A percentile compares a stretch with the other conserved stretches of the same genome.
Conservation (phyloP, 2,888 invertebrate species). For the Danaus chrysippus region DNA sequence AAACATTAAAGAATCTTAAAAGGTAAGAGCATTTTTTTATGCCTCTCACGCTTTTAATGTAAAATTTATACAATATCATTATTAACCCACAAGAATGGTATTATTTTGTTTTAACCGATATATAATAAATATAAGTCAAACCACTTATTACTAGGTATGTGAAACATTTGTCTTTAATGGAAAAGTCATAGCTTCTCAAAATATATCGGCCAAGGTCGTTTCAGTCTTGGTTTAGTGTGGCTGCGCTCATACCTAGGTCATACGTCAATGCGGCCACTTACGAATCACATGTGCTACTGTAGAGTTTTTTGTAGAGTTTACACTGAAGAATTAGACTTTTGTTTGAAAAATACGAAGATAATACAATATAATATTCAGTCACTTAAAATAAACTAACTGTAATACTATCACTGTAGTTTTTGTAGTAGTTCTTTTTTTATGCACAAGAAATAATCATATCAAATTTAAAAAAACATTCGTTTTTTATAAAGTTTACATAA, state of each 20-base stretch:
- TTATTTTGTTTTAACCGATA: background rate
- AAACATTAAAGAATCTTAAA: too few relatives aligned
- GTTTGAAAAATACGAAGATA: too few relatives aligned
- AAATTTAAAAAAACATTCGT: too few relatives aligned
- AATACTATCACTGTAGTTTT: too few relatives aligned
- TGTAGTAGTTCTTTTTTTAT: too few relatives aligned
- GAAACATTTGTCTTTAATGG: background rate
- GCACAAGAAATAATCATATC: too few relatives aligned
- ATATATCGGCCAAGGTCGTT: background rate
- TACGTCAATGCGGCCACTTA: conserved; percentile 7
- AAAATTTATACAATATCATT: background rate
- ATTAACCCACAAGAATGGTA: background rate
- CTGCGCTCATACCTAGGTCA: conserved; percentile 7
- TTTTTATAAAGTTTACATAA: too few relatives aligned
- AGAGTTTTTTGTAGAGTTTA: background rate
- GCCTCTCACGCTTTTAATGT: too few relatives aligned
- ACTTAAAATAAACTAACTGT: too few relatives aligned
- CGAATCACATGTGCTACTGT: background rate
- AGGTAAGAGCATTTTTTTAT: too few relatives aligned
- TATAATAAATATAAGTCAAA: background rate
- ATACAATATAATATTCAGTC: too few relatives aligned
- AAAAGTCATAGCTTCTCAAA: conserved; percentile 6
- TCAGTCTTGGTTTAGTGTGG: background rate
- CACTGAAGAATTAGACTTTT: background rate
- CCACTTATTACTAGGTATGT: background rate